A percentile compares a stretch with the other conserved stretches of the same genome.
These are phyloP conservation scores for Reinhardtius hippoglossoides DNA, from an alignment of 2,113 vertebrate species.

Conservation along the genomic window DNA sequence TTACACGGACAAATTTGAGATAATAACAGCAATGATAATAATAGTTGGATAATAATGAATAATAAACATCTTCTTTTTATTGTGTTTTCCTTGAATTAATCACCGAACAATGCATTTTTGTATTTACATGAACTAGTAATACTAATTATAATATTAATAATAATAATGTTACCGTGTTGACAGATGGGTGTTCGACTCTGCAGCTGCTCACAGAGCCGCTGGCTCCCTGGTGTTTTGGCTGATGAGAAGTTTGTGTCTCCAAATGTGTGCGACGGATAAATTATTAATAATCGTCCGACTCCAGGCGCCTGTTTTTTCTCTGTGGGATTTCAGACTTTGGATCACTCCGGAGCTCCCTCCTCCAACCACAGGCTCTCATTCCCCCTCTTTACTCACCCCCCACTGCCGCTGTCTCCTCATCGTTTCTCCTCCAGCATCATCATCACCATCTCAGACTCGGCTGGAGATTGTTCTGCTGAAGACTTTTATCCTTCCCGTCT, in stretches of 20 bases:
- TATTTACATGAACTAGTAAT: too few species aligned
- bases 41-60: too few species aligned
- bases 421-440: constrained; percentile 24
- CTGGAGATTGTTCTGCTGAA: background rate
- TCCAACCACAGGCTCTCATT: constrained; percentile 8
- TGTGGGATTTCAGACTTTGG: constrained; percentile 34
- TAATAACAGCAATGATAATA: too few species aligned
- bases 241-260: constrained; percentile 43
- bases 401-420: constrained; percentile 11
- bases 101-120: too few species aligned
- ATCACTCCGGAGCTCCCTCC: constrained; percentile 2
- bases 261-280: constrained; percentile 57
- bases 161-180: too few species aligned
- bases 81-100: too few species aligned
- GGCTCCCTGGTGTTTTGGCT: too few species aligned
- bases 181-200: constrained; percentile 32
- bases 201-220: constrained; percentile 41
- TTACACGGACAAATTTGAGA: too few species aligned
- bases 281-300: constrained; percentile 74
- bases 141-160: background rate
- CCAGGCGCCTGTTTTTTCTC: constrained; percentile 33
- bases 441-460: constrained; percentile 30
- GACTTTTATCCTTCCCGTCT: constrained; percentile 21
- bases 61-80: too few species aligned
- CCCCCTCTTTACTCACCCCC: constrained; percentile 19